These are phyloP conservation scores for Sarcophaga carnaria DNA, from an alignment of 2,888 invertebrate species.

Conservation along the genomic window DNA sequence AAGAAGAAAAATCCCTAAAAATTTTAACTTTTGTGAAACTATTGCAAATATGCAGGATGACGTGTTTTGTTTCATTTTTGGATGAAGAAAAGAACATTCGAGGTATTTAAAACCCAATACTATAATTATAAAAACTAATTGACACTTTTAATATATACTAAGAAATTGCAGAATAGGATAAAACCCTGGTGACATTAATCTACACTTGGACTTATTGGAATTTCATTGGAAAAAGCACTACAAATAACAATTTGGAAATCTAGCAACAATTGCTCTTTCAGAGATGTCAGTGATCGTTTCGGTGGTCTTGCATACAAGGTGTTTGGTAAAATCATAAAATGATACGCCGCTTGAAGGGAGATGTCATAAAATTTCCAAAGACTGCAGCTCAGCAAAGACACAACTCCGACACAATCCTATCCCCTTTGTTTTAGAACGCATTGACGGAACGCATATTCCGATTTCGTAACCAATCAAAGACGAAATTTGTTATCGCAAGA, in stretches of 20 bases:
- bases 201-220: not conserved
- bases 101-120: not conserved
- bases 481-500: slow-evolving; percentile 49
- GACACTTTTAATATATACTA: not conserved
- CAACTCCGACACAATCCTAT: slow-evolving; percentile 25
- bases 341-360: slow-evolving; percentile 4
- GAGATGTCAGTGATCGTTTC: not conserved
- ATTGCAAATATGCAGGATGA: no score
- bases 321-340: not conserved
- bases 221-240: not conserved
- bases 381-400: slow-evolving; percentile 26
- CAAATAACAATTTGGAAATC: slow-evolving; percentile 14
- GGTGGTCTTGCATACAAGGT: not conserved
- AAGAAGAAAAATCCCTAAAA: no score
- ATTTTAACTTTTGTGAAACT: no score
- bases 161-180: not conserved
- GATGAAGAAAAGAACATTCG: not conserved
- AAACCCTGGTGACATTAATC: not conserved
- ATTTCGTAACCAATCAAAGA: slow-evolving; percentile 47
- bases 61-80: no score
- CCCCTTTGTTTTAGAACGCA: slow-evolving; percentile 40
- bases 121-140: not conserved
- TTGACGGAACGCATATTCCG: slow-evolving; percentile 47
- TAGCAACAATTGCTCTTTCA: not conserved
- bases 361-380: slow-evolving; percentile 48